Conservation (phyloP, 1,140 invertebrate genomes). For the Pygmarrhopalites habei region DNA sequence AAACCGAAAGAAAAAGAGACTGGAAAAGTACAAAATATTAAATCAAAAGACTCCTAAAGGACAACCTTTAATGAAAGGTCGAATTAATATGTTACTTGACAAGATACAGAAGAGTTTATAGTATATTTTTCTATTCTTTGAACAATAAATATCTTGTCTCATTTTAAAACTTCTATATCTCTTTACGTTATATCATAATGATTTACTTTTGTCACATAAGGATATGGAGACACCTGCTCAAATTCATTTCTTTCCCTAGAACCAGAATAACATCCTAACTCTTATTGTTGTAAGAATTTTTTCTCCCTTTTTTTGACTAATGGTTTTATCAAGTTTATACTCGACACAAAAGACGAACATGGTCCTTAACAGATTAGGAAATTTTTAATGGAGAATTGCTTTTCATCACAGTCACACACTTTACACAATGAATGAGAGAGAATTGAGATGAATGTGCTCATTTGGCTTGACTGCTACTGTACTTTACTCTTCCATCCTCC, state of each 20-base stretch:
- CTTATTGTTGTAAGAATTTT: too few relatives aligned
- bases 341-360: neutral
- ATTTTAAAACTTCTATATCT: too few relatives aligned
- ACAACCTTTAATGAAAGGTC: constrained; percentile 67
- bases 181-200: too few relatives aligned
- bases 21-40: constrained; percentile 57
- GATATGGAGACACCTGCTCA: too few relatives aligned
- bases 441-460: constrained; percentile 5
- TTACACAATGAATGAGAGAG: neutral
- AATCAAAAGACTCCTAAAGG: constrained; percentile 65
- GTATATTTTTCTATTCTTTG: neutral
- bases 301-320: neutral
- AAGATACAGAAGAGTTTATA: constrained; percentile 48
- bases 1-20: constrained; percentile 58
- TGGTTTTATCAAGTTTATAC: neutral
- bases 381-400: neutral
- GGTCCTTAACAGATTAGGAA: neutral
- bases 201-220: too few relatives aligned
- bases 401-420: too few relatives aligned
- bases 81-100: constrained; percentile 63
- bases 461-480: neutral
- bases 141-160: neutral
- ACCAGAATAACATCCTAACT: too few relatives aligned
- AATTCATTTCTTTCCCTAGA: too few relatives aligned
- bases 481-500: neutral